Evolutionary conservation across 2,113 vertebrate genomes (phyloP), one percentile per base, ranked within the genome.

Genomic region (Perognathus longimembris): DNA sequence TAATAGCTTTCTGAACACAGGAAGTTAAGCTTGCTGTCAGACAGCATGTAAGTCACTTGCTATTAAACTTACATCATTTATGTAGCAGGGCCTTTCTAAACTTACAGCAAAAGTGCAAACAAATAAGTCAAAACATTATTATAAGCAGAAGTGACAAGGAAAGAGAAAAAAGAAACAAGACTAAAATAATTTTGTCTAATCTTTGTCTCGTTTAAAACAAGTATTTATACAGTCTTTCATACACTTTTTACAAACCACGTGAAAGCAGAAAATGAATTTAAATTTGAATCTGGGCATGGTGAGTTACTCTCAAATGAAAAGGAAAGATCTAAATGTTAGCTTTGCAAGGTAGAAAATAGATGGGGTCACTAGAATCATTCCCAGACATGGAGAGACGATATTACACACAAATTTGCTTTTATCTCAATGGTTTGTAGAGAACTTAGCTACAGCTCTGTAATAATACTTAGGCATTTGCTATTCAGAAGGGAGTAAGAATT

Each of bases 71-170:
- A 66, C 26, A 42, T 64, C 59, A 91, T 63, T 94, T 89, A 42
- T 91, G 69, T 28, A 38, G n/a, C 83, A 78, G 69, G 32, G 82
- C 21, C 34, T 89, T 80, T 74, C 87, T 66, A 61, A 54, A 42
- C 7, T 17, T 7, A 71, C 36, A 81, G 59, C 45, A 59, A 89
- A 93, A 90, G 82, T 70, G 20, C 83, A 77, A 4, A 82, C 54
- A 90, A 83, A 77, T 63, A 87, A 87, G 75, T 26, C 88, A 70
- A 92, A 89, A 61, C 50, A 89, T 38, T 12, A 70, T 34, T 24
- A 77, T 21, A 34, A 69, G 30, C 9, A 78, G 64, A 94, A 93
- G 84, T 42, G 34, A 38, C 22, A 78, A 76, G 76, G 50, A 90
- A 80, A 88, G 1, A 76, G 36, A 40, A 82, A 66, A 79, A 76